Base-by-base conservation (phyloP, 2,797 vertebrate species). In the Miichthys miiuy region DNA sequence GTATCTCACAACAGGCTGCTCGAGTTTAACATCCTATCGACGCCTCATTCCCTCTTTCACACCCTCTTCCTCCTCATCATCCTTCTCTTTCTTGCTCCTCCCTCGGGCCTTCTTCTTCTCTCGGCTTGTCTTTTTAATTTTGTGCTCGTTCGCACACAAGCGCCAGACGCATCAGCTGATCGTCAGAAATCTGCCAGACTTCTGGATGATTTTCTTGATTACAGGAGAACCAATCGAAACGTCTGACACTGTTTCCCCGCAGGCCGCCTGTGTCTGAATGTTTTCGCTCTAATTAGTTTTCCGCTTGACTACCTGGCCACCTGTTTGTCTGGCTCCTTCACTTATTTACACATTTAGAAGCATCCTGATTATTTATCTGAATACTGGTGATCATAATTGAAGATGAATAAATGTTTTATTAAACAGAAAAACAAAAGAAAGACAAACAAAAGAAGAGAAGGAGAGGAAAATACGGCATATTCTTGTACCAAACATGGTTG, bases 251-350 rank as follows among this genome's bases (percentile, higher is more conserved):
- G 71, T 76, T 75, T 69, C 81, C 54, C 81, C 20, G 63, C 58
- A 74, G 83, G 85, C 79, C 14, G 12, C n/a, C 67, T 64, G 81
- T 42, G 65, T 56, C 62, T 74, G 44, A 72, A 27, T 17, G 48
- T 77, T 87, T 76, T 38, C 42, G 42, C 72, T 77, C 44, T 83
- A 69, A 81, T 87, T 78, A 63, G 63, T 75, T 84, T 82, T 60
- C 56, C 44, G 30, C 83, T 44, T 68, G 70, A 65, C 56, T 78
- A 69, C 75, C 64, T 80, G 68, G 18, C 79, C 75, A 80, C 77
- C 83, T 82, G 86, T 79, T 80, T 27, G 38, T 44, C 52, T 67
- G 72, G 56, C 72, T 79, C 18, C 27, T 52, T 78, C 47, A 10
- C 23, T 1, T 0, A 2, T 4, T 51, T 51, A 21, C 62, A 25